These are phyloP conservation scores for Himalopsyche kuldschensis DNA, from an alignment of 2,888 invertebrate genomes.

Conservation along the genomic window DNA sequence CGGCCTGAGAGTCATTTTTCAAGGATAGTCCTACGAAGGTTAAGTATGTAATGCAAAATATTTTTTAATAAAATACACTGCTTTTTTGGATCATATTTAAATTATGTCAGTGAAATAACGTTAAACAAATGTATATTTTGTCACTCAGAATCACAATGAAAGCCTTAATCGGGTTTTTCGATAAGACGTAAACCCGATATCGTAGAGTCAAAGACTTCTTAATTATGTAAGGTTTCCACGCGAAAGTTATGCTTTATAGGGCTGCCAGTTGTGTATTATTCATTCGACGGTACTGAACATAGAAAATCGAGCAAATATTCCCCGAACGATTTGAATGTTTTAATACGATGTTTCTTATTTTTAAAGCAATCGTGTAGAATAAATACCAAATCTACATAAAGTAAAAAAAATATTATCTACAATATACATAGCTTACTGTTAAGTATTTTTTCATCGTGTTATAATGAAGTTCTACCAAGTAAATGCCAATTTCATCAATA, in stretches of 20 bases:
- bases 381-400: too few relatives aligned
- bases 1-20: too few relatives aligned
- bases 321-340: not conserved
- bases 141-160: not conserved
- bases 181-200: not conserved
- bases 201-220: not conserved
- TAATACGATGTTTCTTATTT: not conserved
- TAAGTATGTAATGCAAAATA: too few relatives aligned
- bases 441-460: too few relatives aligned
- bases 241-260: not conserved
- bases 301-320: not conserved
- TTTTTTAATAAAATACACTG: too few relatives aligned
- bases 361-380: too few relatives aligned
- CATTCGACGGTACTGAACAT: not conserved
- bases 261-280: not conserved
- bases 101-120: not conserved
- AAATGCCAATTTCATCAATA: too few relatives aligned
- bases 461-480: too few relatives aligned
- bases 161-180: not conserved
- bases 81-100: too few relatives aligned
- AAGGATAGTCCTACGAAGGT: too few relatives aligned
- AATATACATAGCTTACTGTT: too few relatives aligned
- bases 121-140: not conserved
- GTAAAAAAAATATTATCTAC: too few relatives aligned
- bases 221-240: not conserved